Evolutionary conservation across 2,797 vertebrate genomes (phyloP), one percentile per base, ranked within the genome.

Genomic region (Salarias fasciatus): DNA sequence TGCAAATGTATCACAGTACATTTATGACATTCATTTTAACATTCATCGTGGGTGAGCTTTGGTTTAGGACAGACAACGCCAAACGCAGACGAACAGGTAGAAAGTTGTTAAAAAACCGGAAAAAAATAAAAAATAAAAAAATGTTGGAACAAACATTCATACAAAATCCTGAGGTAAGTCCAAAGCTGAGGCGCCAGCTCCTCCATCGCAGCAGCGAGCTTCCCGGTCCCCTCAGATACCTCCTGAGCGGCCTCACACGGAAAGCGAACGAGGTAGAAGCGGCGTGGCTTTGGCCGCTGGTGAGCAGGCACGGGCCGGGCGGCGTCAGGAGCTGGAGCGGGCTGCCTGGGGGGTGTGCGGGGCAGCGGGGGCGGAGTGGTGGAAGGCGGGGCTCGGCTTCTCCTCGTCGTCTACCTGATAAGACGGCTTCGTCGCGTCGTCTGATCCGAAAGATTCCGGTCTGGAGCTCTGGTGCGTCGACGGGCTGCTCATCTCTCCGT

Each of bases 41-140:
- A 96, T 97, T 98, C 96, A 95, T 94, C 63, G 88, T 84, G 89
- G 86, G 85, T 87, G 82, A 94, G 89, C 85, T 94, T 93, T 79
- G 88, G 90, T 89, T 86, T 80, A 77, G 84, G 67, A 85, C 82
- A 89, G 67, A 89, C 74, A 72, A 72, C 24, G 57, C 71, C 77
- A 75, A 84, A 87, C 76, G 86, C 77, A 66, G 69, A 80, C 58
- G 75, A 73, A 86, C 80, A 90, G 82, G 82, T 86, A 89, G 82
- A 79, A 78, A 60, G 76, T 83, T 59, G 67, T 60, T 59, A 61
- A 56, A 53, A 64, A 24, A 24, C 18, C 24, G 18, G 18, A 24
- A 24, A 8, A 56, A 80, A 85, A 77, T 43, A 13, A 83, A 82
- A 35, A 6, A 54, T 80, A 85, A 75, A 44, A 14, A 83, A 82